These are phyloP conservation scores for Trachelipus rathkii DNA, from an alignment of 1,140 invertebrate species.

Conservation along the genomic window DNA sequence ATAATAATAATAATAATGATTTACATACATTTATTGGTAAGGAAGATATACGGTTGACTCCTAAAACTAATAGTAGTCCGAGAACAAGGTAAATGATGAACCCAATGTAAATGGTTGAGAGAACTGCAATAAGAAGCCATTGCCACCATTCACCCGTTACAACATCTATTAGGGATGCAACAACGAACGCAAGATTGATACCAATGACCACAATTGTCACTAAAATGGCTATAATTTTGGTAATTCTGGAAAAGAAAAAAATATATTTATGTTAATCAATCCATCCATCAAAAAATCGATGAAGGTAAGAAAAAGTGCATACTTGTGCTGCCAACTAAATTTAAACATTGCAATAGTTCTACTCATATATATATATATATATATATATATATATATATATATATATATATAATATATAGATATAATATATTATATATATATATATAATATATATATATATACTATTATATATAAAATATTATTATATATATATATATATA, in stretches of 20 bases:
- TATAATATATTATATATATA: no score
- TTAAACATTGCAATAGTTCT: no score
- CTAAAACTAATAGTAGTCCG: conserved; percentile 55
- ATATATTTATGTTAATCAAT: conserved; percentile 16
- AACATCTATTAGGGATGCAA: conserved; percentile 57
- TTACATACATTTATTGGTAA: conserved; percentile 33
- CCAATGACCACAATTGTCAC: conserved; percentile 67
- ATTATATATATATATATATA: no score
- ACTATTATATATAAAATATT: no score
- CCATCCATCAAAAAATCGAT: no score
- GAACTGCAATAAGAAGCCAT: conserved; percentile 56
- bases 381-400: conserved; percentile 18
- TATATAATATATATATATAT: no score
- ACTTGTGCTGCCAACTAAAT: no score
- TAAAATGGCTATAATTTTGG: conserved; percentile 63
- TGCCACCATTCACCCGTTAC: conserved; percentile 56
- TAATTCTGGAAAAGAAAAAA: conserved; percentile 56
- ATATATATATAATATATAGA: no score
- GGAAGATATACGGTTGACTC: conserved; percentile 29
- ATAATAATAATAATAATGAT: not conserved
- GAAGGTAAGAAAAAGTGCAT: no score
- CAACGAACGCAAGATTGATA: conserved; percentile 79
- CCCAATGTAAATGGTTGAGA: conserved; percentile 60
- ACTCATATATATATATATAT: not conserved
- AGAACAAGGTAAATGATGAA: conserved; percentile 66